Conservation (phyloP, 2,888 invertebrate genomes). For the Lamproptera curius region DNA sequence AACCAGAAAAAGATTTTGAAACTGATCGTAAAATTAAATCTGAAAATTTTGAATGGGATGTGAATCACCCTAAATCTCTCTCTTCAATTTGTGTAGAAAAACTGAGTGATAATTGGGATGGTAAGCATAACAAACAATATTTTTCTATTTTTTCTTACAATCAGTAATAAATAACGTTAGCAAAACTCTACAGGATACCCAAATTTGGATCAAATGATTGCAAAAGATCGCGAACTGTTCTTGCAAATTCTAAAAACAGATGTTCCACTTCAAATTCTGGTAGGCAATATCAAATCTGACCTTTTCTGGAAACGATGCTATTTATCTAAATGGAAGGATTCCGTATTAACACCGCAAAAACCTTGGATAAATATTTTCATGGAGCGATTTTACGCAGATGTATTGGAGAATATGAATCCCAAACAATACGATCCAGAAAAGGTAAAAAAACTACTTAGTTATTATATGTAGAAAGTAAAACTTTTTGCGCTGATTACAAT, state of each 20-base stretch:
- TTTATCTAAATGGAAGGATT: conserved; percentile 52
- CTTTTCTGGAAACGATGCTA: conserved; percentile 72
- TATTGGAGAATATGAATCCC: conserved; percentile 69
- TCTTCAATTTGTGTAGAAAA: conserved; percentile 65
- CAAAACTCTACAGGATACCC: conserved; percentile 46
- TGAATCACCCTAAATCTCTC: conserved; percentile 63
- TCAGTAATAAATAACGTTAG: conserved; percentile 6
- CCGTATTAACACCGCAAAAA: conserved; percentile 42
- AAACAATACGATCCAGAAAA: conserved; percentile 70
- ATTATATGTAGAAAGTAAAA: too few species aligned
- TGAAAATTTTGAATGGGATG: conserved; percentile 75
- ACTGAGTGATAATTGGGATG: conserved; percentile 66
- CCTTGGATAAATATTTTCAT: conserved; percentile 67
- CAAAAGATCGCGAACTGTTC: conserved; percentile 63
- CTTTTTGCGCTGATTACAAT: too few species aligned
- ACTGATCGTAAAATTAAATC: conserved; percentile 58
- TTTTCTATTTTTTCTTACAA: not conserved
- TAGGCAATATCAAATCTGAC: conserved; percentile 66
- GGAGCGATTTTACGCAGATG: conserved; percentile 64
- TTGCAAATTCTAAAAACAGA: conserved; percentile 59
- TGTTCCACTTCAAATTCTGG: conserved; percentile 60
- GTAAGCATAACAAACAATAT: conserved; percentile 34
- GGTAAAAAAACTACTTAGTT: conserved; percentile 33
- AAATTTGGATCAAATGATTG: conserved; percentile 50
- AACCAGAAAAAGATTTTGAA: conserved; percentile 53